Base-by-base conservation (phyloP, 2,888 invertebrate species). In the Colletes collaris region DNA sequence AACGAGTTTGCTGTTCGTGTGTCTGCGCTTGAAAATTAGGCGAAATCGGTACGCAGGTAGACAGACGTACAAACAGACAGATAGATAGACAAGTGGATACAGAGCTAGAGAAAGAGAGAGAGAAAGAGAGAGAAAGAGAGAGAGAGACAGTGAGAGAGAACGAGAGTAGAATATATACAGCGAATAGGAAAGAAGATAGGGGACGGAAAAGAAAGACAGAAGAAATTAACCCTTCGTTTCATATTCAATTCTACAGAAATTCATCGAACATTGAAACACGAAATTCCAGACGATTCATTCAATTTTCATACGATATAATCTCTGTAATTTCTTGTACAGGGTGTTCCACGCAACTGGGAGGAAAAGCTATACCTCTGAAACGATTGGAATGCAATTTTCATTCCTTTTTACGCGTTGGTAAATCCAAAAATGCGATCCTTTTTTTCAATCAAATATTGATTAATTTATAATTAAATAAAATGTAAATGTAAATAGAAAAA, bases 1-100 rank as follows among this genome's bases (percentile, higher is more conserved):
- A 63, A 64, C 64, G 65, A 73, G 73, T 80, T 84, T 69, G 67
- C 55, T 81, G 80, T 80, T 81, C 71, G 83, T 85, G 84, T 83
- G 52, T 79, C 73, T 68, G 83, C 77, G 73, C 63, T 79, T 79
- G 53, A 59, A 71, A 56, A 71, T 35, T 46, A 65, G 80, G 63
- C 63, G 16, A 76, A 80, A 58, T 72, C 71, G 68, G 46, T 79
- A 68, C 49, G 55, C 66, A 27, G 50, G 46, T 53, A 16, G 56
- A 64, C 55, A 59, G 63, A 75, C 67, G 63, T 76, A 71, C 64
- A 53, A 52, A 72, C 53, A 70, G 44, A 74, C 62, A 74, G 69
- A 69, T 53, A 64, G 63, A 79, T 55, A 76, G 46, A 70, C 13
- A 66, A 5, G 49, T 62, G 55, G 59, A 53, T 35, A 52, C 10